Evolutionary conservation across 2,797 vertebrate genomes (phyloP).

Genomic region (Agapornis canus): DNA sequence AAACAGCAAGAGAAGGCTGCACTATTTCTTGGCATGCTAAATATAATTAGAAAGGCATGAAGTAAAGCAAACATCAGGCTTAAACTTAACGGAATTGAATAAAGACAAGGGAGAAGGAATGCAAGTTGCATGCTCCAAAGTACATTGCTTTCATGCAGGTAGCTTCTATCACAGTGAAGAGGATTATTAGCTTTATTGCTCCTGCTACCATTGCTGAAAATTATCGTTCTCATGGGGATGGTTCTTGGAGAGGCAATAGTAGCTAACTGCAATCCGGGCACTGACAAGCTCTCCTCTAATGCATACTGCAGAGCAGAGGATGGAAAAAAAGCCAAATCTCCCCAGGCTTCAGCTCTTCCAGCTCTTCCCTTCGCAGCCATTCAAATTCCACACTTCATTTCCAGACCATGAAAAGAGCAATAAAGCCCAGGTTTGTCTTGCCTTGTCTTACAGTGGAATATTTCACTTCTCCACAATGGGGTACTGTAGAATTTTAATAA

Average conservation of each 20-base stretch:
- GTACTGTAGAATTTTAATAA: neutral
- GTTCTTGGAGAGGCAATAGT: neutral
- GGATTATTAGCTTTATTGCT: conserved; percentile 30
- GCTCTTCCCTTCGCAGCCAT: neutral
- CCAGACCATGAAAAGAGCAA: neutral
- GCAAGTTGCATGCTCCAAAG: neutral
- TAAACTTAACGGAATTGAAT: neutral
- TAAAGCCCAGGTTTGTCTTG: neutral
- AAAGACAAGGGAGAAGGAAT: neutral
- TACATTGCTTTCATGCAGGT: neutral
- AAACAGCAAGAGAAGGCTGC: neutral
- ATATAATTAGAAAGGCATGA: conserved; percentile 18
- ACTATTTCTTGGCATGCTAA: neutral
- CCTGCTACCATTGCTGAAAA: neutral
- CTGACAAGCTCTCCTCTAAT: neutral
- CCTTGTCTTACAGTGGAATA: neutral
- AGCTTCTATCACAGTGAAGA: neutral
- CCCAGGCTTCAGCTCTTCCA: neutral
- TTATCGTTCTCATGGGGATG: neutral
- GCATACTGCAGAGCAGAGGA: neutral
- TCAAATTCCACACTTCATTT: conserved; percentile 7
- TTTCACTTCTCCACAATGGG: neutral
- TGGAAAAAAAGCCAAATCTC: neutral
- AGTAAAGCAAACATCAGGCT: neutral
- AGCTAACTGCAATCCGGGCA: neutral